Evolutionary conservation across 2,113 vertebrate species (phyloP), one percentile per base, ranked within the genome.

Genomic region (Lota lota): DNA sequence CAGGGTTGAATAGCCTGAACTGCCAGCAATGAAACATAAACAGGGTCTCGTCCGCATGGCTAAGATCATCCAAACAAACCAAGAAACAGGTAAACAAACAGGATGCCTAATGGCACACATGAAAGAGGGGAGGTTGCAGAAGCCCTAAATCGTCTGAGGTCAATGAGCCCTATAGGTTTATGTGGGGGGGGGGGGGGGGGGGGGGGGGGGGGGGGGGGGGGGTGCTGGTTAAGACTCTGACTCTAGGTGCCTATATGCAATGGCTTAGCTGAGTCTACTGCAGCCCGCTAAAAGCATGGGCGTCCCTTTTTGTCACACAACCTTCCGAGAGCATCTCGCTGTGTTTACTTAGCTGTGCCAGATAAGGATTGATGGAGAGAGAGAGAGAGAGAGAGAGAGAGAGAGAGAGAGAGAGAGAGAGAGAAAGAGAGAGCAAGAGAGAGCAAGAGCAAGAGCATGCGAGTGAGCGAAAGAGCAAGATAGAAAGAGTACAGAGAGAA

Each of bases 331-430:
- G 40, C 11, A 73, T 66, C 57, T 61, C 1, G 50, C 19, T 67
- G 57, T 79, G 76, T 83, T 86, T 78, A 81, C 63, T 70, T 66
- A 40, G 40, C 76, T 53, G 28, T 63, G 73, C 51, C 69, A 74
- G 73, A 74, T 60, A 60, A 74, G 71, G 80, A 70, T n/a, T 33
- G 28, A 33, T 33, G 28, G 28, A 33, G 28, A 33, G 28, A 33
- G 24, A 28, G 28, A 33, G 28, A 33, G 28, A 33, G 28, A 4
- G 4, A 33, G 28, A 33, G 28, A 4, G 7, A 33, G 28, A 33
- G 28, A 4, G 28, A 33, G 28, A 33, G 28, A 33, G 28, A 33
- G 28, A 33, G 4, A 5, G 4, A 33, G 7, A 33, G 28, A 33
- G 28, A 4, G 4, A 33, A 6, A 33, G 28, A 33, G 28, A 4